Conservation (phyloP, 2,888 invertebrate genomes). For the Cephonodes hylas region DNA sequence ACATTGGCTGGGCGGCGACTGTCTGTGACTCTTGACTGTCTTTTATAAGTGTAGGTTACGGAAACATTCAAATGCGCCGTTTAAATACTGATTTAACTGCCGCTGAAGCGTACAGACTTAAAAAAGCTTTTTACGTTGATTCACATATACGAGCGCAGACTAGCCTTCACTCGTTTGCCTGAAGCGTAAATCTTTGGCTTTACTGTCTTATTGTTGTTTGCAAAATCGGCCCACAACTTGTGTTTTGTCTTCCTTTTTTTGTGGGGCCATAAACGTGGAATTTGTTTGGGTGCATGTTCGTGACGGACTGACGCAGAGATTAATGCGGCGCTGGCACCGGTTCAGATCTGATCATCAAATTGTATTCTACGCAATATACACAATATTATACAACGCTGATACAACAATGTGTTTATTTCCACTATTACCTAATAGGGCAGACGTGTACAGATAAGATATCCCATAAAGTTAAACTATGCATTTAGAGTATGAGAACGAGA, state of each 20-base stretch:
- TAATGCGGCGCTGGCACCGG: slow-evolving; percentile 40
- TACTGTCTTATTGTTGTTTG: slow-evolving; percentile 50
- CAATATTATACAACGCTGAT: background rate
- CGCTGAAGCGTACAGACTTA: background rate
- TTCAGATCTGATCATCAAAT: slow-evolving; percentile 31
- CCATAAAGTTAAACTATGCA: background rate
- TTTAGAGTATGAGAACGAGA: slow-evolving; percentile 30
- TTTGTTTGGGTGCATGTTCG: slow-evolving; percentile 50
- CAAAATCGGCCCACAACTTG: slow-evolving; percentile 25
- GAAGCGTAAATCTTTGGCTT: slow-evolving; percentile 42
- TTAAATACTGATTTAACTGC: background rate
- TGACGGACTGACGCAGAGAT: slow-evolving; percentile 37
- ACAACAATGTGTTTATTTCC: background rate
- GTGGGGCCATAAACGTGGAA: slow-evolving; percentile 48
- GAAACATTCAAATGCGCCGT: background rate
- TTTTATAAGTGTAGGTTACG: too few relatives aligned
- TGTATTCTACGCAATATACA: background rate
- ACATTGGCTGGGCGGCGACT: too few relatives aligned
- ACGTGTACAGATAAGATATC: background rate
- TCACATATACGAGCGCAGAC: background rate
- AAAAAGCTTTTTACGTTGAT: background rate
- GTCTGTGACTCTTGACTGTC: too few relatives aligned
- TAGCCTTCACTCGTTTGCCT: background rate
- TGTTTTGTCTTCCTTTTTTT: slow-evolving; percentile 36
- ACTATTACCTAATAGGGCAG: background rate